A percentile compares a stretch with the other conserved stretches of the same genome.
Conservation (phyloP, 2,113 vertebrate genomes). For the Syngnathus scovelli region DNA sequence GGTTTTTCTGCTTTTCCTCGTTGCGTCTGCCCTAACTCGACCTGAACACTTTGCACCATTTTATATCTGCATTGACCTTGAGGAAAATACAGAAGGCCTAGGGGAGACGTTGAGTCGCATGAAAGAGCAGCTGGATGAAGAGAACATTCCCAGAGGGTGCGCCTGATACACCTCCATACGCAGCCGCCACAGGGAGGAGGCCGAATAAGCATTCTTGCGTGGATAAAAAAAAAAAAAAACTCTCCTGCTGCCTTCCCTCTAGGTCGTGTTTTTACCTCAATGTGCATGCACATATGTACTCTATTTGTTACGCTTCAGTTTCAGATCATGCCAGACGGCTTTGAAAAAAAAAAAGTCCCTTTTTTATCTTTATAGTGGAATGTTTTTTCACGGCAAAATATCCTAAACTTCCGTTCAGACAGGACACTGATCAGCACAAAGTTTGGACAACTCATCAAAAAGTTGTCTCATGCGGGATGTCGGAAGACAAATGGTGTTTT, state of each 20-base stretch:
- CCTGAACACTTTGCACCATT: slow-evolving; percentile 25
- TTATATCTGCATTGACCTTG: slow-evolving; percentile 38
- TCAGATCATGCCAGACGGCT: slow-evolving; percentile 5
- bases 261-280: background rate
- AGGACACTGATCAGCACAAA: slow-evolving; percentile 45
- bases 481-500: no score
- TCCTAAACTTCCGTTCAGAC: slow-evolving; percentile 33
- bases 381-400: slow-evolving; percentile 29
- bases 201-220: slow-evolving; percentile 44
- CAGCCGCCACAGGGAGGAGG: slow-evolving; percentile 28
- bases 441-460: slow-evolving; percentile 24
- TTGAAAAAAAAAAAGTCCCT: background rate
- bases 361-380: slow-evolving; percentile 7
- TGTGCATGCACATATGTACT: background rate
- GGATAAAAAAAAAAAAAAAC: slow-evolving; percentile 23
- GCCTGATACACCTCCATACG: slow-evolving; percentile 43
- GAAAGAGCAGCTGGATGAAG: slow-evolving; percentile 58
- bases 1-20: slow-evolving; percentile 7
- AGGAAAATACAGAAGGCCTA: slow-evolving; percentile 25
- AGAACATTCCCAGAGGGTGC: slow-evolving; percentile 43
- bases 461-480: background rate
- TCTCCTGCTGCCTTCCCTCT: slow-evolving; percentile 18
- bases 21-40: slow-evolving; percentile 17
- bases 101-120: slow-evolving; percentile 43
- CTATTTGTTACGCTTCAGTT: slow-evolving; percentile 11